Conservation (phyloP, 2,797 vertebrate genomes). For the Malacoctenus gilli region DNA sequence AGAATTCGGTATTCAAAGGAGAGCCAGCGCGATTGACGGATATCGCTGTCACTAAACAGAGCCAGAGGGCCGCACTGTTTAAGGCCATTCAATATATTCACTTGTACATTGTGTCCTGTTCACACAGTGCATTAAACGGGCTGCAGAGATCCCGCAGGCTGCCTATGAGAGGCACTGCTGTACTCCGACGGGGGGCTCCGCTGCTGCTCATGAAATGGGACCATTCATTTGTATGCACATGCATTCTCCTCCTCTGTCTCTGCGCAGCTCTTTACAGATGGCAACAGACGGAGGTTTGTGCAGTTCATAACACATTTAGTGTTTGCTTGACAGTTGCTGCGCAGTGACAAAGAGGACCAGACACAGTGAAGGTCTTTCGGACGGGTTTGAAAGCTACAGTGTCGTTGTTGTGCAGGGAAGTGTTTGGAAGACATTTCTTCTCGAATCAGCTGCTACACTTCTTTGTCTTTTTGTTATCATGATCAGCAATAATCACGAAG, state of each 20-base stretch:
- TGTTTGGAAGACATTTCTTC: no score
- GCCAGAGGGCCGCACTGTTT: not conserved
- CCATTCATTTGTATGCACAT: constrained; percentile 12
- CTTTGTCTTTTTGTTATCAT: no score
- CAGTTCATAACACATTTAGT: not conserved
- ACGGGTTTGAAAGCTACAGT: not conserved
- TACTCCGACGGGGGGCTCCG: constrained; percentile 18
- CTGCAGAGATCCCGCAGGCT: not conserved
- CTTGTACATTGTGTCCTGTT: constrained; percentile 38
- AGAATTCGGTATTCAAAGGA: not conserved
- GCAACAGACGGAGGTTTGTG: not conserved
- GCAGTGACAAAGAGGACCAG: not conserved
- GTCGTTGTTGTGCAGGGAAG: no score
- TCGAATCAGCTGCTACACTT: no score
- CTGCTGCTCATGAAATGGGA: constrained; percentile 26
- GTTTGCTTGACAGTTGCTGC: constrained; percentile 5
- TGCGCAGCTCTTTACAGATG: not conserved
- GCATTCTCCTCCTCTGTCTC: not conserved
- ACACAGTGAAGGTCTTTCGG: not conserved
- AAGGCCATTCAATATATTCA: not conserved
- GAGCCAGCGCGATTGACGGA: not conserved
- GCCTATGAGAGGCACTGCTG: constrained; percentile 52
- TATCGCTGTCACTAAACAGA: not conserved
- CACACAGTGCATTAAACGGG: constrained; percentile 1
- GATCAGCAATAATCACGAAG: no score